Base-by-base conservation (phyloP, 2,797 vertebrate species). In the Peromyscus attwateri region DNA sequence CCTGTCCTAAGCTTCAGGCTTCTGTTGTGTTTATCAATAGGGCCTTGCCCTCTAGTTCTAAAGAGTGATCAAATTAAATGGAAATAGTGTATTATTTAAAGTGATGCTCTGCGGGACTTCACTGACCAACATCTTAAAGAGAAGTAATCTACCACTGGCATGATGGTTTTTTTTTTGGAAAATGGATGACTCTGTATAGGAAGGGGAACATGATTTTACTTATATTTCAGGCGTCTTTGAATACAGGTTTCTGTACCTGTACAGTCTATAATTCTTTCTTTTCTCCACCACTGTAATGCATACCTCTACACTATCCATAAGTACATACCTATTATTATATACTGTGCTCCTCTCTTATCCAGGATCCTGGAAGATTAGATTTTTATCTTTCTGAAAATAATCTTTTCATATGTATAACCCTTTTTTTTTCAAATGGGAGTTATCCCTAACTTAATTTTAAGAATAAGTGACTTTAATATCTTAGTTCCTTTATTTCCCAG, bases 401-500 rank as follows among this genome's bases (percentile, higher is more conserved):
- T 68, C 11, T 49, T 71, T 75, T 89, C 13, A 87, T 66, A 93
- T 84, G 90, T 82, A 89, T 80, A 79, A 87, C 62, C 21, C 66
- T 2, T 81, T 57, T 79, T 75, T 57, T 57, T 57, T 57, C 62
- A 96, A 92, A 55, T 4, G 60, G 12, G 13, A 87, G 25, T 83
- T 83, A 76, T 73, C 62, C 9, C 40, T 82, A 68, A 80, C 27
- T 93, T 95, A 97, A 95, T 37, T 49, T 85, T 75, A 31, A 90
- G 81, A 80, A 95, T 25, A 77, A 71, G 60, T 5, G 1, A 66
- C 62, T 93, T 92, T 95, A 96, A 95, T 96, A 95, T 93, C 43
- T 95, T 95, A 77, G 40, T 92, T 97, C 34, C 73, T 43, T 37
- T 83, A 80, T 96, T 98, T 87, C n/a, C 94, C 46, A 96, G 93